phyloP scores from a whole-genome alignment of 2,113 vertebrate species.

The Elephas maximus region DNA sequence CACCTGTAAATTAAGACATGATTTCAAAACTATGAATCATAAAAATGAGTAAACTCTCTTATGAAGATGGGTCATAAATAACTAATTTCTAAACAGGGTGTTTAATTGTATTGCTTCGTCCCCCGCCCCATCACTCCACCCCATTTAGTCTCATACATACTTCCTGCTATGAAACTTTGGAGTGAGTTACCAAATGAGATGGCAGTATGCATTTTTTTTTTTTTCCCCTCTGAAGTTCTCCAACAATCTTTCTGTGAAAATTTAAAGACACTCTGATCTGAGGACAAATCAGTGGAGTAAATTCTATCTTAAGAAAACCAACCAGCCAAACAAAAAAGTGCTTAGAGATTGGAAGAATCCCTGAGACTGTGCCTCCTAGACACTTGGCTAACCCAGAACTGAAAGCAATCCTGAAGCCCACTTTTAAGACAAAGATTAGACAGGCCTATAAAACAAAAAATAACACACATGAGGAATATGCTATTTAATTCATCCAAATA shows the following conservation, averaged over 20 bases:
- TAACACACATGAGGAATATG: too few species aligned
- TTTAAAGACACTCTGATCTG: background rate
- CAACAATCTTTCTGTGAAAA: background rate
- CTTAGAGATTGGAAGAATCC: too few species aligned
- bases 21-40: background rate
- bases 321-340: background rate
- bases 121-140: fast-evolving
- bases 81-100: background rate
- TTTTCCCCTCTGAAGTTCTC: background rate
- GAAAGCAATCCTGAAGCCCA: too few species aligned
- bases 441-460: too few species aligned
- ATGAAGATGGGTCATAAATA: background rate
- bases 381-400: too few species aligned
- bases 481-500: too few species aligned
- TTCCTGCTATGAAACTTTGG: too few species aligned
- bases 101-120: background rate
- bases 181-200: background rate
- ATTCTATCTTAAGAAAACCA: background rate
- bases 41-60: background rate
- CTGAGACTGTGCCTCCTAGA: too few species aligned
- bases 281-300: background rate
- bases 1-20: background rate
- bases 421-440: too few species aligned
- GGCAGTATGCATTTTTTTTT: background rate
- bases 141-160: fast-evolving